Percentiles rank a stretch among this genome's conserved stretches.
phyloP scores from a whole-genome alignment of 2,797 vertebrate species.

The Glossophaga mutica region DNA sequence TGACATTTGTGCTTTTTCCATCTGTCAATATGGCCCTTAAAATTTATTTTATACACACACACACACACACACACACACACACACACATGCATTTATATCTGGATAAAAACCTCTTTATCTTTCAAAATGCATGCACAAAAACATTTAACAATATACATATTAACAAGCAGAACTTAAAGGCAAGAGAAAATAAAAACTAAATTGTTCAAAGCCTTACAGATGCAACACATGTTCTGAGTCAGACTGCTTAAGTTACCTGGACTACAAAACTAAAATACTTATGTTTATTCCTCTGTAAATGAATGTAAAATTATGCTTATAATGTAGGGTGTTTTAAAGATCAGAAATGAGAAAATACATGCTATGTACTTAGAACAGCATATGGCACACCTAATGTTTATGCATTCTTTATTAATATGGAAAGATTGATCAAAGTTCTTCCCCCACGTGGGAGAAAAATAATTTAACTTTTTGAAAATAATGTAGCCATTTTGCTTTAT shows the following conservation, averaged over 20 bases:
- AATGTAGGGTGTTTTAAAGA: neutral
- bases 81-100: neutral
- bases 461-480: slow-evolving; percentile 5
- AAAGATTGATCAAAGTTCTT: neutral
- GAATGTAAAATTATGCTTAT: neutral
- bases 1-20: slow-evolving; percentile 69
- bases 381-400: neutral
- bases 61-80: neutral
- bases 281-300: neutral
- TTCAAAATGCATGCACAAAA: slow-evolving; percentile 37
- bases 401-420: neutral
- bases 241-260: neutral
- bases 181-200: slow-evolving; percentile 3
- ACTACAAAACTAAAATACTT: neutral
- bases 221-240: neutral
- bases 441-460: neutral
- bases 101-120: neutral
- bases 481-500: neutral
- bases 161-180: neutral
- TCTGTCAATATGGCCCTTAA: slow-evolving; percentile 55
- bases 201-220: neutral
- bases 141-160: slow-evolving; percentile 1
- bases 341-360: slow-evolving; percentile 1
- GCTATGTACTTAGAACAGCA: neutral
- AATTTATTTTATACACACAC: slow-evolving; percentile 30